A percentile compares a stretch with the other conserved stretches of the same genome.
These are phyloP conservation scores for Burhinus bistriatus DNA, from an alignment of 2,113 vertebrate species.

Conservation along the genomic window DNA sequence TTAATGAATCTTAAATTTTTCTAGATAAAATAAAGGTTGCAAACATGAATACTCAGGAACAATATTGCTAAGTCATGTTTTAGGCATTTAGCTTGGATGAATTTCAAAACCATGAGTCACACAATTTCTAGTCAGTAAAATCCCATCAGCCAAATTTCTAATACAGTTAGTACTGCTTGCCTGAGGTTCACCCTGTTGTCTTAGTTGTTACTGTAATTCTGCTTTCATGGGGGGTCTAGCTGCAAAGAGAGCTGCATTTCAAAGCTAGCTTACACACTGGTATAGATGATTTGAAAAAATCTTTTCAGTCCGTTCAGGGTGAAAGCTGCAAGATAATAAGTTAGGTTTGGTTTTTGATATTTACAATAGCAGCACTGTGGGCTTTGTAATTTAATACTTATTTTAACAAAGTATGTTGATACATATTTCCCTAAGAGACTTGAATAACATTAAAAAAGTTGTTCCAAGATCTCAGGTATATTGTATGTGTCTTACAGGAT, in stretches of 20 bases:
- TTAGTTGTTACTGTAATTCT: background rate
- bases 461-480: background rate
- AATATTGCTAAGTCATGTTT: background rate
- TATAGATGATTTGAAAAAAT: background rate
- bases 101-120: background rate
- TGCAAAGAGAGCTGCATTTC: background rate
- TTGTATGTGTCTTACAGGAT: background rate
- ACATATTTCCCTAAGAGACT: background rate
- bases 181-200: background rate
- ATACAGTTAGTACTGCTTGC: background rate
- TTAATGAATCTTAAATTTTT: background rate
- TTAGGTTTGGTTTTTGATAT: background rate
- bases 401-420: background rate
- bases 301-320: background rate
- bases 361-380: background rate
- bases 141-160: background rate
- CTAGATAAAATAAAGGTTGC: background rate
- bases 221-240: background rate
- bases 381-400: background rate
- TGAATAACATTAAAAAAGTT: background rate
- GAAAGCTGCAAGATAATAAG: background rate
- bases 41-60: background rate
- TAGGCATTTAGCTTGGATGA: background rate
- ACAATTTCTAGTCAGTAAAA: background rate
- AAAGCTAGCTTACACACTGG: background rate